Evolutionary conservation across 2,113 vertebrate genomes (phyloP), one percentile per base, ranked within the genome.

Genomic region (Theristicus caerulescens): DNA sequence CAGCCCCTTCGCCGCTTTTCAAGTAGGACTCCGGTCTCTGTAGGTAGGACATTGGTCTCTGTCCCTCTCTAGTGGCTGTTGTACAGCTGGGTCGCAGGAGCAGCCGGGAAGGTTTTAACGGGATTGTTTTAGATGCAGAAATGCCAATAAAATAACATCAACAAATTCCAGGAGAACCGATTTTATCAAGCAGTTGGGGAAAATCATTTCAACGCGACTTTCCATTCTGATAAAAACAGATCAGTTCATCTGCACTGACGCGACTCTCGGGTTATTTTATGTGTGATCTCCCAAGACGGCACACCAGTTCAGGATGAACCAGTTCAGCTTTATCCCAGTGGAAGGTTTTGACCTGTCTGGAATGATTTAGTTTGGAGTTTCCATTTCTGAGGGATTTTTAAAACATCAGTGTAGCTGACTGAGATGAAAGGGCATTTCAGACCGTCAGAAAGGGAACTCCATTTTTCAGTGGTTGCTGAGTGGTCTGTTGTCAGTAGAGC

Each of bases 31-130:
- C 2, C 12, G 40, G 40, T 42, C 40, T 42, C 40, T 42, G 40
- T 13, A 42, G 40, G 40, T 42, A 42, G 40, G 40, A 3, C 16
- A 4, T 6, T 2, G 70, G 78, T 72, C 94, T 97, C 90, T 90
- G 91, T 85, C 94, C 90, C 96, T 87, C 96, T 49, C 94, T 90
- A 76, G 94, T 0, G 96, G 96, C 47, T 4, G 42, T 1, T 12
- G 26, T 29, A 2, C 34, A 27, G 61, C 57, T 8, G 5, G 16
- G 69, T 16, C 77, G 20, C 72, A 1, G 70, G 59, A 62, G 55
- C 82, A 32, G n/a, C 46, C 6, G 0, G 12, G 26, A 19, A 58
- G 32, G 15, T 15, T n/a, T 46, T 10, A 32, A 32, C 0, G 1
- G 13, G 14, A 4, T 2, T 24, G 38, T 4, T 29, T 65, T 42